Conservation (phyloP, 2,888 invertebrate genomes). For the Chloromyia formosa region DNA sequence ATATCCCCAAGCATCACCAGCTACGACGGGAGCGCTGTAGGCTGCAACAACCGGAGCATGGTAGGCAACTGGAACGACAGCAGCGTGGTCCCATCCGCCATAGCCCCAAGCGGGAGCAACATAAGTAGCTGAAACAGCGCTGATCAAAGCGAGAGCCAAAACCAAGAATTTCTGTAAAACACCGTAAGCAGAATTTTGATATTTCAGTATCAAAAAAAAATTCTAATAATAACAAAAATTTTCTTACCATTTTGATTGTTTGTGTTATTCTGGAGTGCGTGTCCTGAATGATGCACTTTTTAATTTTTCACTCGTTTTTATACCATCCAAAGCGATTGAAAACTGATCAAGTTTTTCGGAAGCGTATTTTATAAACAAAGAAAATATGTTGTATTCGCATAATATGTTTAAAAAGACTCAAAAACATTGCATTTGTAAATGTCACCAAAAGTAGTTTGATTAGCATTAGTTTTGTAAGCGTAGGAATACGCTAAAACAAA, state of each 20-base stretch:
- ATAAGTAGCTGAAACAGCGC: conserved; percentile 16
- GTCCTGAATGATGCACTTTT: not conserved
- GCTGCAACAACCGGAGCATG: not conserved
- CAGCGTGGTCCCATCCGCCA: not conserved
- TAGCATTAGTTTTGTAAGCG: too few species aligned
- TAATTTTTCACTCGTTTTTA: not conserved
- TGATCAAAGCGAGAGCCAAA: conserved; percentile 27
- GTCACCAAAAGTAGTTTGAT: too few species aligned
- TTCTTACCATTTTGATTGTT: not conserved
- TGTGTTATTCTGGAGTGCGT: not conserved
- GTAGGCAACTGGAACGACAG: not conserved
- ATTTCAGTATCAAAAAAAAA: too few species aligned
- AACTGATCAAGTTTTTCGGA: too few species aligned
- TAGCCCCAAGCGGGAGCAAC: conserved; percentile 8
- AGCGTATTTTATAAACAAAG: too few species aligned
- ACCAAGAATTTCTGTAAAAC: conserved; percentile 24
- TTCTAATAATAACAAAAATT: too few species aligned
- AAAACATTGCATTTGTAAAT: too few species aligned
- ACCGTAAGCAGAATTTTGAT: too few species aligned
- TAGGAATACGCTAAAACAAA: too few species aligned
- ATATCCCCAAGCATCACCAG: not conserved
- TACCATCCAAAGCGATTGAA: too few species aligned
- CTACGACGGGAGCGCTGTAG: not conserved
- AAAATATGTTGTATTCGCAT: too few species aligned
- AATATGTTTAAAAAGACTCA: too few species aligned